Conservation (phyloP, 1,140 invertebrate species). For the Ceratoteleas bidentatus region DNA sequence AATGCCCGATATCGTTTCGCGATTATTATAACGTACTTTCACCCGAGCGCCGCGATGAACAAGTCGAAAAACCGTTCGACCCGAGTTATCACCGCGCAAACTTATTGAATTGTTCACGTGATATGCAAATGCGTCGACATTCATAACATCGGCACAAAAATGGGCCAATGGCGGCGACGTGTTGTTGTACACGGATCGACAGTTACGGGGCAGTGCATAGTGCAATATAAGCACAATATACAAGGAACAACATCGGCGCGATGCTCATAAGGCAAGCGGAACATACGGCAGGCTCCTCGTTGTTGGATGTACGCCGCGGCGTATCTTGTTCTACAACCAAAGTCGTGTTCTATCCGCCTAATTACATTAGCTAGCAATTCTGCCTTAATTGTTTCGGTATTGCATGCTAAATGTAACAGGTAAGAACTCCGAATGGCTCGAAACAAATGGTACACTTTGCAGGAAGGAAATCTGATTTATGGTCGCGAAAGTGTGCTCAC, state of each 20-base stretch:
- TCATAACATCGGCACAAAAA: constrained; percentile 72
- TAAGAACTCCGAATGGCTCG: constrained; percentile 7
- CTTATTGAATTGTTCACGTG: constrained; percentile 71
- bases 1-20: too few species aligned
- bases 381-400: constrained; percentile 45
- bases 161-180: constrained; percentile 64
- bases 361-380: constrained; percentile 57
- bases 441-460: constrained; percentile 25
- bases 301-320: constrained; percentile 21
- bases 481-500: too few species aligned
- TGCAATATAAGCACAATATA: constrained; percentile 57
- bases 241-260: constrained; percentile 29
- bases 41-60: constrained; percentile 15
- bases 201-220: constrained; percentile 47
- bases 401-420: constrained; percentile 28
- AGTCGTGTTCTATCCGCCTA: constrained; percentile 55
- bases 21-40: constrained; percentile 39
- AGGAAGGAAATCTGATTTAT: background rate
- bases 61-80: constrained; percentile 28
- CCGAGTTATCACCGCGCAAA: constrained; percentile 49
- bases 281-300: constrained; percentile 37
- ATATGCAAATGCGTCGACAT: constrained; percentile 74
- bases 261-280: constrained; percentile 32
- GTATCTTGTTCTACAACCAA: constrained; percentile 57
- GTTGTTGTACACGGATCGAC: constrained; percentile 58